These are phyloP conservation scores for Drosophila trapezifrons DNA, from an alignment of 1,140 invertebrate species.

Conservation along the genomic window DNA sequence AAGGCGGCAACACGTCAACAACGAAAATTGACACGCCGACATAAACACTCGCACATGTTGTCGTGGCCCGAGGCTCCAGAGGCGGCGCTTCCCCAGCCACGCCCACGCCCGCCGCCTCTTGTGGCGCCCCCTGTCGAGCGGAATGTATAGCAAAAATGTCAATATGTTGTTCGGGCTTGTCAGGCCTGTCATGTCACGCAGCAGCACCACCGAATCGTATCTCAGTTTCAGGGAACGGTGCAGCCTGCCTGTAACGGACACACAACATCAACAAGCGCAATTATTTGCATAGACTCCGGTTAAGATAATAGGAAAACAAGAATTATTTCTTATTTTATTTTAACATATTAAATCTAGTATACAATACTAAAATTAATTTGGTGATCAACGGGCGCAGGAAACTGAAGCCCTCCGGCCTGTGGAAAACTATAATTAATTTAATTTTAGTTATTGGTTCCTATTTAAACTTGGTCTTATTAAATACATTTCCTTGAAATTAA, in stretches of 20 bases:
- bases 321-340: too few relatives aligned
- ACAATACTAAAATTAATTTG: too few relatives aligned
- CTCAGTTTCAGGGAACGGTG: slow-evolving; percentile 60
- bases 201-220: slow-evolving; percentile 66
- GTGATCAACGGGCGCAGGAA: too few relatives aligned
- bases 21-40: slow-evolving; percentile 80
- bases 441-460: too few relatives aligned
- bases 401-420: too few relatives aligned
- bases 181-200: slow-evolving; percentile 77
- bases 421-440: too few relatives aligned
- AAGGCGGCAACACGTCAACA: slow-evolving; percentile 75
- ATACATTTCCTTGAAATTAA: background rate
- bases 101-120: slow-evolving; percentile 10
- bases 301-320: too few relatives aligned
- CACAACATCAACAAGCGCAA: background rate
- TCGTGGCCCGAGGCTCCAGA: slow-evolving; percentile 33
- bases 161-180: slow-evolving; percentile 80
- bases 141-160: slow-evolving; percentile 82
- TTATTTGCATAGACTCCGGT: too few relatives aligned
- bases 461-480: background rate
- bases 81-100: slow-evolving; percentile 11
- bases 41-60: slow-evolving; percentile 79
- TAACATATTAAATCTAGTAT: too few relatives aligned
- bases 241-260: background rate
- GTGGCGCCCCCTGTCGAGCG: slow-evolving; percentile 61